Evolutionary conservation across 2,797 vertebrate species (phyloP).

Genomic region (Esox masquinongy): DNA sequence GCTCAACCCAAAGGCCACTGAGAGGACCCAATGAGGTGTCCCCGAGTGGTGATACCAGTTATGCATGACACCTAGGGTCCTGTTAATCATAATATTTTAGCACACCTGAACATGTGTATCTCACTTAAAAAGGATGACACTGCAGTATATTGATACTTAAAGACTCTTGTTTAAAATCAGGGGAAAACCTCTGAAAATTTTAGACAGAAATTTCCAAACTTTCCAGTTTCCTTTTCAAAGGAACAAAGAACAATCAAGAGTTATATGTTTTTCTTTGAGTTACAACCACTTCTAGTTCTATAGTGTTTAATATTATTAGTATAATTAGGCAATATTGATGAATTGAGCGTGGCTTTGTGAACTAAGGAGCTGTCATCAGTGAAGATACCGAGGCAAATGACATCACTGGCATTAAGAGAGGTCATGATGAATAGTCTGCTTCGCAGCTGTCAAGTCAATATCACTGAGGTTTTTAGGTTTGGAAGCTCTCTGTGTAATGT

Average conservation of each 20-base stretch:
- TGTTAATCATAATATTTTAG: constrained; percentile 55
- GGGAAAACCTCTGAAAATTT: constrained; percentile 16
- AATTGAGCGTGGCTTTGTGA: neutral
- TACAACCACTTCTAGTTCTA: too few species aligned
- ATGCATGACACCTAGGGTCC: constrained; percentile 65
- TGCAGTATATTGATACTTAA: neutral
- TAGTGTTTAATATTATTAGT: neutral
- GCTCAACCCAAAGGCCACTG: constrained; percentile 57
- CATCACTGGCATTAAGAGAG: constrained; percentile 42
- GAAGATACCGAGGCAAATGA: constrained; percentile 44
- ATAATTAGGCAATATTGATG: neutral
- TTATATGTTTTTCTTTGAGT: neutral
- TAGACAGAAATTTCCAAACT: too few species aligned
- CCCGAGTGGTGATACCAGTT: constrained; percentile 77
- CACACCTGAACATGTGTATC: constrained; percentile 44
- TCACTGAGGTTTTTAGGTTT: constrained; percentile 45
- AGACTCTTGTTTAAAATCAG: constrained; percentile 7
- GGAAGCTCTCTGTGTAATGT: constrained; percentile 45
- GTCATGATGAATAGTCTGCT: constrained; percentile 49
- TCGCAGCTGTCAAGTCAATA: constrained; percentile 60
- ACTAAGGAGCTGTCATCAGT: constrained; percentile 16
- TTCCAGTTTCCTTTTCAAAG: too few species aligned
- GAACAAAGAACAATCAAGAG: neutral
- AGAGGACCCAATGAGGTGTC: constrained; percentile 65
- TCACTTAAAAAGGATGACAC: constrained; percentile 21